Conservation (phyloP, 2,113 vertebrate genomes). For the Ranitomeya imitator region DNA sequence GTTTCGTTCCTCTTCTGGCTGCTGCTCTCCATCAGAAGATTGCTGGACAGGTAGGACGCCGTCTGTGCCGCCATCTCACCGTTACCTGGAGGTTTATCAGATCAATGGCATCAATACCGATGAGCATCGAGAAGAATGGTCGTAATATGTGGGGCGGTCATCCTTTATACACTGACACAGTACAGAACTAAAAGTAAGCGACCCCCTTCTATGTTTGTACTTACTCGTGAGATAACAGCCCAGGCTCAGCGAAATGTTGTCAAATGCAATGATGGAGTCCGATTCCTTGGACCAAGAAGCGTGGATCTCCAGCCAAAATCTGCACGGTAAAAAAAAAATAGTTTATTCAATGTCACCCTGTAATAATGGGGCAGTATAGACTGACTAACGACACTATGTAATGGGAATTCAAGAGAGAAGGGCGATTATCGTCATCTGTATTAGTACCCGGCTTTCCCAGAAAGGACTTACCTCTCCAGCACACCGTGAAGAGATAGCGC, state of each 20-base stretch:
- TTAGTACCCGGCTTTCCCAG: neutral
- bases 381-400: neutral
- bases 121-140: neutral
- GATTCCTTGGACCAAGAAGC: constrained; percentile 81
- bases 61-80: constrained; percentile 13
- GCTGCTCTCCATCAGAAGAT: constrained; percentile 54
- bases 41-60: constrained; percentile 37
- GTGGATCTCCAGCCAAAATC: constrained; percentile 94
- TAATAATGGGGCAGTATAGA: neutral
- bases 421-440: neutral
- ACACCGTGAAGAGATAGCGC: constrained; percentile 81
- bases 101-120: neutral
- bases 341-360: neutral
- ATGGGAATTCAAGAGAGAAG: neutral
- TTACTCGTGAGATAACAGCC: constrained; percentile 97
- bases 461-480: constrained; percentile 81
- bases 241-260: constrained; percentile 94
- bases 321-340: constrained; percentile 62
- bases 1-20: constrained; percentile 36
- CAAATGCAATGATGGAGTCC: constrained; percentile 82
- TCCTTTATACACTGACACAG: neutral
- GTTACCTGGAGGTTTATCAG: constrained; percentile 25
- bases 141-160: neutral
- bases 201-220: constrained; percentile 61
- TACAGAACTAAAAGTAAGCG: neutral